Base-by-base conservation (phyloP, 2,888 invertebrate genomes). In the Cremastinae sp. region DNA sequence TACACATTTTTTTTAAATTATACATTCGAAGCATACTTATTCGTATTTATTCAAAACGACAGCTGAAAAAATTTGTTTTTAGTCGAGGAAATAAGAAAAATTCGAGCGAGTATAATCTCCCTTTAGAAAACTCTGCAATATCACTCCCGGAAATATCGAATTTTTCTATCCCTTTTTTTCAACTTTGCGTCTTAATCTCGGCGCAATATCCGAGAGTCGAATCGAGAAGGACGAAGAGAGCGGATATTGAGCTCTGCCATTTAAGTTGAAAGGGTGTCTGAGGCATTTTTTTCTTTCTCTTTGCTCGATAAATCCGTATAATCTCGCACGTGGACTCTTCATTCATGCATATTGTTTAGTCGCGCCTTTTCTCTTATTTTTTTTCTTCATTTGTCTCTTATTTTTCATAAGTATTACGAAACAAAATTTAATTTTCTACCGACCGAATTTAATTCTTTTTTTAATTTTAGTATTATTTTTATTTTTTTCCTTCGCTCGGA, bases 111-210 rank as follows among this genome's bases (percentile, higher is more conserved):
- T 59, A 41, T 68, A 72, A 75, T 75, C 68, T 66, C 51, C 43
- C 75, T 66, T 71, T 61, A 58, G 56, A 62, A 66, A 68, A 55
- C 5, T 28, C 45, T 39, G 72, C 64, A 75, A 75, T 76, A 73
- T 73, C 69, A 16, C 64, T 59, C 10, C 68, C 75, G 69, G 69
- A 73, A 76, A 76, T 65, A 55, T 61, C 59, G 49, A 55, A 14
- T 45, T 69, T 43, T 35, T 41, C 47, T 41, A 45, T 35, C 53
- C 16, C 12, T 64, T 16, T 18, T 49, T 7, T 7, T 45, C 16
- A 58, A 39, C 37, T 53, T 10, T 8, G 22, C 37, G 20, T 41
- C 14, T 18, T 37, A 35, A 28, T 10, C 41, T n/a, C 39, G 55
- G 41, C 37, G 66, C 45, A 74, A 74, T 69, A 70, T 70, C 58